Conservation (phyloP, 2,113 vertebrate species). For the Ranitomeya variabilis region DNA sequence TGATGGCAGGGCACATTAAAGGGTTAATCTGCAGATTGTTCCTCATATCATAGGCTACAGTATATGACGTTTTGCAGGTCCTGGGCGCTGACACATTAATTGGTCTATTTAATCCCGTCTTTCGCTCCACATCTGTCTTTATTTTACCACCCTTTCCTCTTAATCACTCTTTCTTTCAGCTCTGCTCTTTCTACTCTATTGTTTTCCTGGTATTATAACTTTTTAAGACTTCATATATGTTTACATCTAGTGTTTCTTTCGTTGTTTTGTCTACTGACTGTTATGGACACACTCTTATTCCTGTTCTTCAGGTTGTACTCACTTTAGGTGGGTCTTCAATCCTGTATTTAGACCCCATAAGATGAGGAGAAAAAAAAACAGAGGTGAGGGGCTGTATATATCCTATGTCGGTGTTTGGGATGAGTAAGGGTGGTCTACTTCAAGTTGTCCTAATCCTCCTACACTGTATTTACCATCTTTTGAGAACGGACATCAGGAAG, state of each 20-base stretch:
- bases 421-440: not conserved
- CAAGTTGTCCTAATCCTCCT: not conserved
- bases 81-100: constrained; percentile 54
- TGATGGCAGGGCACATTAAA: constrained; percentile 32
- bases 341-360: not conserved
- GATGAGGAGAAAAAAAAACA: not conserved
- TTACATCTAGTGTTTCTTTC: not conserved
- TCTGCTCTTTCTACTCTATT: constrained; percentile 17
- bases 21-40: constrained; percentile 49
- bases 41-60: constrained; percentile 33
- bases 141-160: constrained; percentile 45
- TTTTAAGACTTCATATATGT: not conserved
- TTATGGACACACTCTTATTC: not conserved
- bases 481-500: not conserved
- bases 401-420: not conserved
- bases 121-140: constrained; percentile 56
- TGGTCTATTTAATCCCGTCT: constrained; percentile 50
- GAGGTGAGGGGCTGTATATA: not conserved
- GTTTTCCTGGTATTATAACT: constrained; percentile 18
- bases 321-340: not conserved
- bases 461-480: not conserved
- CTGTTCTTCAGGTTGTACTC: not conserved
- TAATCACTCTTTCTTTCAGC: constrained; percentile 38
- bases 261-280: not conserved
- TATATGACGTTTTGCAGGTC: constrained; percentile 48